Evolutionary conservation across 2,888 invertebrate genomes (phyloP), one percentile per base, ranked within the genome.

Genomic region (Parascotia fuliginaria): DNA sequence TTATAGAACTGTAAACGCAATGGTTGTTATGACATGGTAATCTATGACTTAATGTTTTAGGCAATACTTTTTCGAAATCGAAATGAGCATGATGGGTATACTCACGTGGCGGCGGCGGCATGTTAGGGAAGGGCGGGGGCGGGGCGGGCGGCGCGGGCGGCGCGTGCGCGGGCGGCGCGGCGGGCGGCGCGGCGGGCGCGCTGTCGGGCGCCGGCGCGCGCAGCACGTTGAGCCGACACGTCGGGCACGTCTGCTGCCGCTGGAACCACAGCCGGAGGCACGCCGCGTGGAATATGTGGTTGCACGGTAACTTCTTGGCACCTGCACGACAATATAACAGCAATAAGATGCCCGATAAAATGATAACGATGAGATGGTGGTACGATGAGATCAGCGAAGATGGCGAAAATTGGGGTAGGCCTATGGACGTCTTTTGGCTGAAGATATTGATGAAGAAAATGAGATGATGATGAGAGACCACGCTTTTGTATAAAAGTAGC

Each of bases 251-350:
- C 92, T 99, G 99, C 84, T 99, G 99, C 6, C 99, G 95, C 91
- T 99, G 99, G 92, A 99, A 99, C 99, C 99, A 99, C 29, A 98
- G 98, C 39, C 99, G 95, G 45, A 99, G 93, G 87, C 99, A 99
- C 44, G 97, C 96, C 36, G 98, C 97, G 89, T 99, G 99, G 93
- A 99, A 99, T 76, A 99, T 99, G 87, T 99, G 99, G 84, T 98
- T 98, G 91, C 99, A 99, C 0, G 99, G 99, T 60, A 99, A 89
- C 81, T 99, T 99, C 89, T 99, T 99, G 31, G 98, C 96, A 41
- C 77, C 95, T 94, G 71, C 0, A 28, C 0, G 6, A 24, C 1
- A 24, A 24, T 24, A 7, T 24, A 7, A 24, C 19, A 19, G 2
- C 2, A 2, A 19, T 19, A 19, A 2, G 19, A 19, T 19, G 5